Evolutionary conservation across 2,888 invertebrate species (phyloP), one percentile per base, ranked within the genome.

Genomic region (Osmoderma eremita): DNA sequence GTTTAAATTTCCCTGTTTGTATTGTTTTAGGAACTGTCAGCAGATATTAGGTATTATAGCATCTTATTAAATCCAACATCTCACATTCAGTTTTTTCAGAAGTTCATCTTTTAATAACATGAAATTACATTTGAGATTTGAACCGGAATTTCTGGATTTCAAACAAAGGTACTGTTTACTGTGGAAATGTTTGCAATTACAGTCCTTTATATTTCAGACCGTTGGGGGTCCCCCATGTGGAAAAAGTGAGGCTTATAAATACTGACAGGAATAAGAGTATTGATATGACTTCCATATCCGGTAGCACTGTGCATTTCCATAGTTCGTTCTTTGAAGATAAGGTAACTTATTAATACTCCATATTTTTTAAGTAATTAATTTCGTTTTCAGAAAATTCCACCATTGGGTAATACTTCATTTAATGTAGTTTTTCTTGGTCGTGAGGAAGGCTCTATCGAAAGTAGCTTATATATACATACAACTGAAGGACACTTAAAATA

Each of bases 251-350:
- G 75, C 86, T 98, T 75, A 89, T 91, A 82, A 98, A 98, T 87
- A 88, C 89, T 77, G 93, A 93, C 85, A 84, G 86, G 75, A 94
- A 95, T 84, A 90, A 90, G 79, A 95, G 92, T 78, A 88, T 98
- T 78, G 94, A 95, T 82, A 89, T 98, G 80, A 91, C 94, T 80
- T 96, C 97, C 73, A 95, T 98, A 79, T 95, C 96, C 73, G 97
- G 97, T 77, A 94, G 91, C 82, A 95, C 95, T 75, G 91, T 93
- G 38, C 94, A 96, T 85, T 98, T 98, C 86, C 96, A 98, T 83
- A 96, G 97, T 78, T 97, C 97, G 73, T 97, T 98, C 87, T 97
- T 97, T 83, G 92, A 95, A 79, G 91, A 95, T 78, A 96, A 96
- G 89, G 96, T 97, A 81, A 83, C 82, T 41, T 54, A 12, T 49